phyloP scores from a whole-genome alignment of 2,797 vertebrate genomes.

The Parambassis ranga region DNA sequence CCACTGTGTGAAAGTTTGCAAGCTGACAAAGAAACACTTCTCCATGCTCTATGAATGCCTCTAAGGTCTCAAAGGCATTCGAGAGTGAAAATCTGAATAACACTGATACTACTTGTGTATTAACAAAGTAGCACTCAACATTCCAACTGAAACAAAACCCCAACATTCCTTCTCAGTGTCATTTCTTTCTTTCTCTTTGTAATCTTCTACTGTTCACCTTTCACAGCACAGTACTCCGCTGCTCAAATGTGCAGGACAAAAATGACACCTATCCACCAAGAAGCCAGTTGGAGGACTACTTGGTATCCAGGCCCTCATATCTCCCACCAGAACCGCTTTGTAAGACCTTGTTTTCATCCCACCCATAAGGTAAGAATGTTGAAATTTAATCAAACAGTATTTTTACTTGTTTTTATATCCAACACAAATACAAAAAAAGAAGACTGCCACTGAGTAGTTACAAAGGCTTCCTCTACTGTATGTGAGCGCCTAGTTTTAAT shows the following conservation, averaged over 20 bases:
- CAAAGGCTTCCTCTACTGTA: neutral
- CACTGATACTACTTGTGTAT: neutral
- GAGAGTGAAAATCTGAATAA: neutral
- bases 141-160: neutral
- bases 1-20: neutral
- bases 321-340: neutral
- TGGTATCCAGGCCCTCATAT: neutral
- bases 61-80: neutral
- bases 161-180: neutral
- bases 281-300: neutral
- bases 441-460: neutral
- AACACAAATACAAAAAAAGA: too few species aligned
- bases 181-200: neutral
- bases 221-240: neutral
- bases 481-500: neutral
- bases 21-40: neutral
- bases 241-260: neutral
- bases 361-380: conserved; percentile 9
- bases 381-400: neutral
- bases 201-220: neutral
- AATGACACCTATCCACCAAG: neutral
- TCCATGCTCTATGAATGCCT: neutral
- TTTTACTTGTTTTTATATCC: too few species aligned
- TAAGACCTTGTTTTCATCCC: neutral
- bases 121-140: neutral